These are phyloP conservation scores for Chrosomus eos DNA, from an alignment of 2,797 vertebrate genomes.

Conservation along the genomic window DNA sequence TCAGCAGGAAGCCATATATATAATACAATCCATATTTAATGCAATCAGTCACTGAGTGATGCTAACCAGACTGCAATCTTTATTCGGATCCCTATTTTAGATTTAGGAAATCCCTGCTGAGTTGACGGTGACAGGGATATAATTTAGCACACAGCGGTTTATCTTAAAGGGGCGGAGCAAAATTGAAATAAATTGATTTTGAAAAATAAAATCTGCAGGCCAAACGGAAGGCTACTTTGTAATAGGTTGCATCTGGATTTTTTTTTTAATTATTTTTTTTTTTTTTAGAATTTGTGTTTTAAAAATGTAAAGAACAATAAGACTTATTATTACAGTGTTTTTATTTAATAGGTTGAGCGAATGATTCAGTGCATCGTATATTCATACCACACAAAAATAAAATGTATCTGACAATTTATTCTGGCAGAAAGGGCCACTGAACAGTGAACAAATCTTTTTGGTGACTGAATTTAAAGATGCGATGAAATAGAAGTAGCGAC, in stretches of 20 bases:
- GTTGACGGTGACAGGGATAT: constrained; percentile 11
- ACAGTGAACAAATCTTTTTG: not conserved
- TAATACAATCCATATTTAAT: not conserved
- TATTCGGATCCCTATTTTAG: constrained; percentile 1
- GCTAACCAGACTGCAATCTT: constrained; percentile 3
- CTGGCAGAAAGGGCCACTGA: not conserved
- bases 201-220: not conserved
- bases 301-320: not conserved
- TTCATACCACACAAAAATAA: not conserved
- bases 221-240: not conserved
- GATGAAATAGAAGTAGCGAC: not conserved
- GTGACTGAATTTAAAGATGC: not conserved
- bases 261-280: too few species aligned
- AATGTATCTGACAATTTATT: not conserved
- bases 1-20: not conserved
- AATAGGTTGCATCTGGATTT: not conserved
- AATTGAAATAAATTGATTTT: not conserved
- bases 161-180: not conserved
- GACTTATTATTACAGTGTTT: not conserved
- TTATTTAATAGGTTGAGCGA: not conserved
- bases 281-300: not conserved
- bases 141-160: not conserved
- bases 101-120: constrained; percentile 20
- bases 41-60: not conserved
- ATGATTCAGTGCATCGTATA: not conserved